Conservation (phyloP, 2,888 invertebrate genomes). For the Lycaena phlaeas region DNA sequence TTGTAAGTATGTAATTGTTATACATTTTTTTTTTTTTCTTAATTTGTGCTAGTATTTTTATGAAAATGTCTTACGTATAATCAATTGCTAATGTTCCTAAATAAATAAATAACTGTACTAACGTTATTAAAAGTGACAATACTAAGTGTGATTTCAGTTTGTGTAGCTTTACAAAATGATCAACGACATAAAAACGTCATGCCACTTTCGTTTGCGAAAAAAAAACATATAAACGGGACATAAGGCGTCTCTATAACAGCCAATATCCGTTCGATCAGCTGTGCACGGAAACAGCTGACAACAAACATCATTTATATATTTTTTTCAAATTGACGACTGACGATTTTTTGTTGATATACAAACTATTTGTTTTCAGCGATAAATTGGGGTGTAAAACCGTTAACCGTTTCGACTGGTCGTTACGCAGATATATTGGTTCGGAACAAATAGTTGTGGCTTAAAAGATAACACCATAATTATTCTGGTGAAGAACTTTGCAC, state of each 20-base stretch:
- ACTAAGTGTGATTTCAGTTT: too few species aligned
- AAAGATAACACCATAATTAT: neutral
- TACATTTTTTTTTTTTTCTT: too few species aligned
- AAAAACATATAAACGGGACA: conserved; percentile 29
- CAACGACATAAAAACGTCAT: neutral
- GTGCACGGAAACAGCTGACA: conserved; percentile 67
- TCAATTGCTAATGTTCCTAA: too few species aligned
- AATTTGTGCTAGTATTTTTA: too few species aligned
- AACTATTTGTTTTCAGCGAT: conserved; percentile 16
- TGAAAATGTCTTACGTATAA: too few species aligned
- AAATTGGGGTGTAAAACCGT: conserved; percentile 10
- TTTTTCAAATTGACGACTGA: conserved; percentile 27
- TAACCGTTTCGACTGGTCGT: conserved; percentile 3
- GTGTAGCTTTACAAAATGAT: too few species aligned
- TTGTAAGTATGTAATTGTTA: too few species aligned
- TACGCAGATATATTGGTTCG: neutral
- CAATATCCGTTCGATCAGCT: conserved; percentile 71
- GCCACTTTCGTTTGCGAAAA: conserved; percentile 4
- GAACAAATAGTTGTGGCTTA: neutral
- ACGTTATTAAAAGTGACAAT: too few species aligned
- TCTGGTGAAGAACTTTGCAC: neutral
- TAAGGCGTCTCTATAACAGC: conserved; percentile 45
- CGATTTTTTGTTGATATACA: conserved; percentile 26
- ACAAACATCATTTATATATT: conserved; percentile 37
- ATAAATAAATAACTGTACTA: too few species aligned